Evolutionary conservation across 2,888 invertebrate genomes (phyloP).

Genomic region (Schizaphis graminum): DNA sequence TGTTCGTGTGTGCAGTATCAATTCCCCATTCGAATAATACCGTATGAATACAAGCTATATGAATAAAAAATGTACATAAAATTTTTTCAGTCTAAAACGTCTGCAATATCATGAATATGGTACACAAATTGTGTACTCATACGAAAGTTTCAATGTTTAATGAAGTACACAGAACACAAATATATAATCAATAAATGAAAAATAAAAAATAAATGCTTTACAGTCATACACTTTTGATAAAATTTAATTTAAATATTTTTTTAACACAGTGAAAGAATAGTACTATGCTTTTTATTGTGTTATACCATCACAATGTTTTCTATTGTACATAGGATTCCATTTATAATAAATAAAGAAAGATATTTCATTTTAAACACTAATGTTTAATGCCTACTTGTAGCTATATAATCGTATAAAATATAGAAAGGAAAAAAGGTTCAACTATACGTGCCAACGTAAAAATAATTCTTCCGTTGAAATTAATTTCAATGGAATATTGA

Average conservation of each 20-base stretch:
- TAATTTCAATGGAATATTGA: not conserved
- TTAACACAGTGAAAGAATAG: not conserved
- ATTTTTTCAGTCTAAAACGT: conserved; percentile 15
- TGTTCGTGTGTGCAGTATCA: conserved; percentile 22
- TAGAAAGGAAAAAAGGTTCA: not conserved
- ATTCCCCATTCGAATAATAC: conserved; percentile 37
- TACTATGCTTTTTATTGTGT: not conserved
- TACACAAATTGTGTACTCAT: conserved; percentile 31
- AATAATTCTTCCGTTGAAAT: not conserved
- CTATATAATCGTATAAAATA: not conserved
- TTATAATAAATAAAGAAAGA: not conserved
- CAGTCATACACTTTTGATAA: not conserved
- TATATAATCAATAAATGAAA: conserved; percentile 11
- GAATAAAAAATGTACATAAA: conserved; percentile 2
- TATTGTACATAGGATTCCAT: not conserved
- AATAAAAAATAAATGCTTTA: not conserved
- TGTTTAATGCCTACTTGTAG: not conserved
- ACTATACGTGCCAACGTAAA: not conserved
- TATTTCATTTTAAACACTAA: not conserved
- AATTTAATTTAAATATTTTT: not conserved
- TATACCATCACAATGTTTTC: not conserved
- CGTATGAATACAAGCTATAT: not conserved
- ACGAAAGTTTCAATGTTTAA: conserved; percentile 43
- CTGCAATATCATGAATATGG: conserved; percentile 1
- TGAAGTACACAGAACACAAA: conserved; percentile 30